Evolutionary conservation across 2,113 vertebrate genomes (phyloP), one percentile per base, ranked within the genome.

Genomic region (Alethe diademata): DNA sequence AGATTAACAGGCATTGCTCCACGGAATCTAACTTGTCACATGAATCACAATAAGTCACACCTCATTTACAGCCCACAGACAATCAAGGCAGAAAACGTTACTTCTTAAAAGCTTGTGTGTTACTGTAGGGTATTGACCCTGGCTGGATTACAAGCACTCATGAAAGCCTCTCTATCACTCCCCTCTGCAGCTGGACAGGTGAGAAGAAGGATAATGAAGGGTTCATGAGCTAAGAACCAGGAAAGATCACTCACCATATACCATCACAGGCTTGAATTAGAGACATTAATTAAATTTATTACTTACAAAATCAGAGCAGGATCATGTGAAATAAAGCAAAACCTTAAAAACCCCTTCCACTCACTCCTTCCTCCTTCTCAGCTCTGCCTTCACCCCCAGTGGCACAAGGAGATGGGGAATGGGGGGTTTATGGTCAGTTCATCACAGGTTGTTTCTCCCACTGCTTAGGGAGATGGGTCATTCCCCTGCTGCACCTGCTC

Each of bases 211-310:
- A 43, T 36, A 33, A 67, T 1, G 1, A 25, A 60, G 6, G 5
- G 4, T 22, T 60, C 14, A 23, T 38, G 45, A 53, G 14, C 19
- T 36, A 33, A 76, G 54, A 25, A 43, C 33, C 0, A 0, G 26
- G 45, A 60, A 18, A 69, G 8, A 36, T 28, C 18, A 36, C 38
- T 76, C 36, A 15, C 22, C 26, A 43, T 58, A 43, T 15, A 43
- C 22, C 14, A 58, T 26, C 1, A 45, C 14, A 51, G 22, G 22
- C 9, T 60, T 35, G 18, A 76, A 53, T 60, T 69, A 33, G 22
- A 51, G 26, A 19, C 9, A 43, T 10, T 51, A 36, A 51, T 76
- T 43, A 12, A 43, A 36, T 76, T 12, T 60, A 60, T 51, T 51
- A 36, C 18, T 43, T 36, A 51, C 6, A 51, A 43, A 60, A 60